Base-by-base conservation (phyloP, 2,888 invertebrate species). In the Keiferia lycopersicella region DNA sequence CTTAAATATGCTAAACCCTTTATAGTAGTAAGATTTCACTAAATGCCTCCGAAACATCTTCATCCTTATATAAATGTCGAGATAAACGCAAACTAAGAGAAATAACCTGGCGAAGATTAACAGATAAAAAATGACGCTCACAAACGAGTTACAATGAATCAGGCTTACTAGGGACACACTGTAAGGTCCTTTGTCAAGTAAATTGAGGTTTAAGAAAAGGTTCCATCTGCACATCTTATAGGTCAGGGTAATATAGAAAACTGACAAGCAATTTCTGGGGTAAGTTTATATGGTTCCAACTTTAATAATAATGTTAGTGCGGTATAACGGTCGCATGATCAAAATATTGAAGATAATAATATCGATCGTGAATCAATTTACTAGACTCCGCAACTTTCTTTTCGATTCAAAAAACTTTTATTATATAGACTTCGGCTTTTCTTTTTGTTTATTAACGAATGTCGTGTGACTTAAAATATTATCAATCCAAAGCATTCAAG, bases 121-220 rank as follows among this genome's bases (percentile, higher is more conserved):
- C 76, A 76, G 69, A 71, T 79, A 80, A 81, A 81, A 80, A 81
- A 82, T 81, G 77, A 78, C 74, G 73, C 71, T 63, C 66, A 18
- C 67, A 69, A 76, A 79, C 76, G 77, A 74, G 73, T 70, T 68
- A 73, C 71, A 65, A 79, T 82, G 76, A 75, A 71, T 82, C 75
- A 76, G 69, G 81, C 72, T 82, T 82, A 79, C 62, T 67, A 18
- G 69, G 26, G 67, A 71, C 71, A 68, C 67, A 77, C 68, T 61
- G 75, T 7, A 7, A 10, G 7, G 8, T 10, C 58, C 58, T 65
- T 58, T 62, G 65, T 48, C 66, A 63, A 68, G 64, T 66, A 64
- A 53, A 58, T 18, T 51, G 51, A 51, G 51, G 51, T 51, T 22
- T 51, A 11, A 22, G 51, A 30, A 56, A 16, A 26, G 30, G 56